phyloP scores from a whole-genome alignment of 2,888 invertebrate species.

The Plagiodera versicolora region DNA sequence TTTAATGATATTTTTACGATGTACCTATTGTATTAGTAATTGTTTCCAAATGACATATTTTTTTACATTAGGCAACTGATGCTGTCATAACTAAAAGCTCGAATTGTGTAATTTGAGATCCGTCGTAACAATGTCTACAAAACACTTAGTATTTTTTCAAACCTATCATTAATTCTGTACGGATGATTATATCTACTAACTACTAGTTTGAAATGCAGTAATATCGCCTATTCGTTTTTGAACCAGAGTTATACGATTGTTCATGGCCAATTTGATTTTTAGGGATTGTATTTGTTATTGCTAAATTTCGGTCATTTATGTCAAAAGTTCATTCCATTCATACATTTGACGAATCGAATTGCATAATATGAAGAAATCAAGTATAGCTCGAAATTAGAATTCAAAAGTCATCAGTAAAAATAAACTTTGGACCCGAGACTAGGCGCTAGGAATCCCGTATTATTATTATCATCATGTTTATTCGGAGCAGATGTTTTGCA shows the following conservation, averaged over 20 bases:
- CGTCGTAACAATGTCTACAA: neutral
- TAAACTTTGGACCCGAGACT: constrained; percentile 20
- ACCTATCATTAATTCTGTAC: too few species aligned
- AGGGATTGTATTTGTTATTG: too few species aligned
- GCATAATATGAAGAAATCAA: neutral
- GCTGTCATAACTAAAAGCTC: neutral
- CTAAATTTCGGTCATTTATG: too few species aligned
- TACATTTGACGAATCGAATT: too few species aligned
- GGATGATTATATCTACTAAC: too few species aligned
- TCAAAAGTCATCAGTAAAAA: constrained; percentile 21
- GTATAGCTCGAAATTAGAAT: constrained; percentile 13
- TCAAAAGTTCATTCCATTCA: too few species aligned
- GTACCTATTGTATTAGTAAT: neutral
- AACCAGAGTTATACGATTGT: too few species aligned
- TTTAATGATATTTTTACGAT: neutral
- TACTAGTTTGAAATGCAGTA: too few species aligned
- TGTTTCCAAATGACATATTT: neutral
- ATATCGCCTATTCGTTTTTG: too few species aligned
- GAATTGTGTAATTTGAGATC: neutral
- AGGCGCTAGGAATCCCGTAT: constrained; percentile 15
- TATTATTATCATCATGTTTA: constrained; percentile 5
- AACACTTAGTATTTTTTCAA: neutral
- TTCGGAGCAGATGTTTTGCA: neutral
- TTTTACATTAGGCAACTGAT: neutral
- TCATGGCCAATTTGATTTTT: too few species aligned